phyloP scores from a whole-genome alignment of 2,797 vertebrate species.

The Thamnophis elegans region DNA sequence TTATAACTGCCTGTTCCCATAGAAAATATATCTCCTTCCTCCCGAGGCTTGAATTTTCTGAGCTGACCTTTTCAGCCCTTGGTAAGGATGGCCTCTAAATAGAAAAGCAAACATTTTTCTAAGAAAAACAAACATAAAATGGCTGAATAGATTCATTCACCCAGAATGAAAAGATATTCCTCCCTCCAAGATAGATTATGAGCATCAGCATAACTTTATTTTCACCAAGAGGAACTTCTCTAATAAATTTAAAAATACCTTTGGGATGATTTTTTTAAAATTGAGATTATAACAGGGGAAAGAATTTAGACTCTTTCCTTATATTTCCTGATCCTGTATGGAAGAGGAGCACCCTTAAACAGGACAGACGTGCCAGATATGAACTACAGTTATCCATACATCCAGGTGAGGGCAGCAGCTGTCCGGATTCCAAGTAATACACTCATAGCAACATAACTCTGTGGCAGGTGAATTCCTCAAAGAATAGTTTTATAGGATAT shows the following conservation, averaged over 20 bases:
- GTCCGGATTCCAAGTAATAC: no score
- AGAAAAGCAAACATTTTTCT: background rate
- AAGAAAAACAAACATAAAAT: background rate
- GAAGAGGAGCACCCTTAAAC: background rate
- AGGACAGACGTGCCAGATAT: background rate
- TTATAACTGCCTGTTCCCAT: background rate
- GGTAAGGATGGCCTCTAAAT: background rate
- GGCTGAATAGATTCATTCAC: background rate
- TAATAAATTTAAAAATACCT: background rate
- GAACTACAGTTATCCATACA: background rate
- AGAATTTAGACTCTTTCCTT: background rate
- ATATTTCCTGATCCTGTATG: background rate
- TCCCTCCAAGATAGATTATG: background rate
- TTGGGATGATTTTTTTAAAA: background rate
- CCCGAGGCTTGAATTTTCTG: background rate
- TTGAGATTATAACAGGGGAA: background rate
- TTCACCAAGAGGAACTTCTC: background rate
- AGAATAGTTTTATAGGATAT: no score
- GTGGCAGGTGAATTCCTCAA: no score
- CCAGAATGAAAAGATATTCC: background rate
- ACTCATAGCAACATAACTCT: no score
- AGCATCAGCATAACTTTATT: background rate
- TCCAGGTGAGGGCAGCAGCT: background rate
- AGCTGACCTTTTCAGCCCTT: background rate
- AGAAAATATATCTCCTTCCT: background rate